These are phyloP conservation scores for Zygaena filipendulae DNA, from an alignment of 2,888 invertebrate species.

Conservation along the genomic window DNA sequence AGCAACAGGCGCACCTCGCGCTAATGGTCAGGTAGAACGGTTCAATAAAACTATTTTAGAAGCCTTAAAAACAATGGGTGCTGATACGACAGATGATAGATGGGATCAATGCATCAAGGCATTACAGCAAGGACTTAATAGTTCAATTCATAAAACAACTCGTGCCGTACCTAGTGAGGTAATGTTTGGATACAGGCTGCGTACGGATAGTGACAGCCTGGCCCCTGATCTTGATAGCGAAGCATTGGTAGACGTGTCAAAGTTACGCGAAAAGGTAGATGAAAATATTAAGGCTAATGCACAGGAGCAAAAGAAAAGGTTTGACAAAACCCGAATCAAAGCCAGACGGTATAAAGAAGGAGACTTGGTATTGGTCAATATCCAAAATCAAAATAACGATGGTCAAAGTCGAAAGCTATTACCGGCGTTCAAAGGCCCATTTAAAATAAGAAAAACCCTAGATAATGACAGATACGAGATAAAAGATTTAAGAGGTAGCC, in stretches of 20 bases:
- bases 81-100: slow-evolving; percentile 15
- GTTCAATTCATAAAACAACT: slow-evolving; percentile 19
- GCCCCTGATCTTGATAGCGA: slow-evolving; percentile 1
- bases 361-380: slow-evolving; percentile 14
- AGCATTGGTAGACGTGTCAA: slow-evolving; percentile 7
- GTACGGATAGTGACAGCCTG: slow-evolving; percentile 12
- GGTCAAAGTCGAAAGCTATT: slow-evolving; percentile 13
- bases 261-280: slow-evolving; percentile 5
- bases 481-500: slow-evolving; percentile 8
- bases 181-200: slow-evolving; percentile 18
- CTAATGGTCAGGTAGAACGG: slow-evolving; percentile 23
- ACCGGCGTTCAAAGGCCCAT: slow-evolving; percentile 14
- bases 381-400: slow-evolving; percentile 12
- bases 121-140: slow-evolving; percentile 23
- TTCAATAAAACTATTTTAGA: slow-evolving; percentile 22
- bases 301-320: slow-evolving; percentile 5
- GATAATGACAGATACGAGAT: slow-evolving; percentile 11
- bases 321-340: slow-evolving; percentile 10
- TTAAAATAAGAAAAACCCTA: slow-evolving; percentile 10
- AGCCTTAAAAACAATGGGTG: slow-evolving; percentile 19
- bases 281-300: slow-evolving; percentile 6
- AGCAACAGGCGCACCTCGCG: slow-evolving; percentile 19
- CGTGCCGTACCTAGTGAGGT: slow-evolving; percentile 20
- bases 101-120: slow-evolving; percentile 22
- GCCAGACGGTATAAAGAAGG: slow-evolving; percentile 6